Conservation (phyloP, 2,888 invertebrate species). For the Agrochola litura region DNA sequence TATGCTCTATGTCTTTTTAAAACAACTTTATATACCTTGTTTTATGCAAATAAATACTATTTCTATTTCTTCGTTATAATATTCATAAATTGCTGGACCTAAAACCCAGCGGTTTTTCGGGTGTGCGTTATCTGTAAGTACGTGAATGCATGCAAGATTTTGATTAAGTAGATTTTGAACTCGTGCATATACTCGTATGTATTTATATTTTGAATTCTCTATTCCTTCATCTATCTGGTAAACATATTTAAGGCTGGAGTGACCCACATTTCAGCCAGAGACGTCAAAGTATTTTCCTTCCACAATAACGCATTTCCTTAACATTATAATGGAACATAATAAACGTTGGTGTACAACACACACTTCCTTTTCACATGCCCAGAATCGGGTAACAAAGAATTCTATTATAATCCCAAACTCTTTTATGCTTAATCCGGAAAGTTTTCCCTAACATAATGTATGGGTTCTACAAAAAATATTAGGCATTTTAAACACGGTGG, state of each 20-base stretch:
- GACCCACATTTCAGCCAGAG: background rate
- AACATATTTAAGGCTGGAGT: background rate
- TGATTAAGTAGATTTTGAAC: no score
- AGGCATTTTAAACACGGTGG: background rate
- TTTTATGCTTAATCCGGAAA: slow-evolving; percentile 17
- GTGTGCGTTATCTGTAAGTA: no score
- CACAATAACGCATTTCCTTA: slow-evolving; percentile 11
- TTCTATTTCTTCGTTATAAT: no score
- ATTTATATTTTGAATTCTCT: no score
- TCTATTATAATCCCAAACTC: slow-evolving; percentile 23
- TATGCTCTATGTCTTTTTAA: no score
- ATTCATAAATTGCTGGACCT: no score
- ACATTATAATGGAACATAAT: slow-evolving; percentile 6
- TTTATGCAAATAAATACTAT: no score
- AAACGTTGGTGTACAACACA: slow-evolving; percentile 7
- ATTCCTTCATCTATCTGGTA: no score
- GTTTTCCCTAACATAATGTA: background rate
- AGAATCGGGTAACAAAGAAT: slow-evolving; percentile 18
- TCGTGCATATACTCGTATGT: no score
- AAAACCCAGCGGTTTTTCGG: no score
- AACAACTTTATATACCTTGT: no score
- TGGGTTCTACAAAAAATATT: background rate
- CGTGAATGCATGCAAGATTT: no score
- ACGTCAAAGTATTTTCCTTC: slow-evolving; percentile 2
- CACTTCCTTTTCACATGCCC: slow-evolving; percentile 5